These are phyloP conservation scores for Serilophus lunatus DNA, from an alignment of 2,113 vertebrate species.

Conservation along the genomic window DNA sequence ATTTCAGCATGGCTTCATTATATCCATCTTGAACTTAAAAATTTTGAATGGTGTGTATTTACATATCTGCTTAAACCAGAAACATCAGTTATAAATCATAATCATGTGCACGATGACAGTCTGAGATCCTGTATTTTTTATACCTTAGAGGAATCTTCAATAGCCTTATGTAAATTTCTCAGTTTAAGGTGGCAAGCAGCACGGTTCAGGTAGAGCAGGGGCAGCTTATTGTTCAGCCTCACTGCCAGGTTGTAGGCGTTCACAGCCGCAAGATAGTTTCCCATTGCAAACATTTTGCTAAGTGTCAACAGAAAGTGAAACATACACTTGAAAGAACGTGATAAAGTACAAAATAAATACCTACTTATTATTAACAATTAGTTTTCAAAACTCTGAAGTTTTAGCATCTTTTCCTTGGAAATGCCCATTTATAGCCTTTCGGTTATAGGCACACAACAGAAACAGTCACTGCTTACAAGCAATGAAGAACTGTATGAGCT, in stretches of 20 bases:
- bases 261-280: slow-evolving; percentile 86
- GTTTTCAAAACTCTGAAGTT: background rate
- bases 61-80: background rate
- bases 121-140: background rate
- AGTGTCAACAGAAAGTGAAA: slow-evolving; percentile 27
- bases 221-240: slow-evolving; percentile 79
- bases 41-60: background rate
- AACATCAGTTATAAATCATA: background rate
- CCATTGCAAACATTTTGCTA: slow-evolving; percentile 86
- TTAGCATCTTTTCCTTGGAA: background rate
- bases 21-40: background rate
- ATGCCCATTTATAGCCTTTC: background rate
- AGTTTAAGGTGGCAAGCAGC: slow-evolving; percentile 94
- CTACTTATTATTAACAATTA: background rate
- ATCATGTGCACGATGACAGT: background rate
- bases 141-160: slow-evolving; percentile 92
- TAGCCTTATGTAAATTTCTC: slow-evolving; percentile 89
- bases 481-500: background rate
- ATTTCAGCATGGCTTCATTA: background rate
- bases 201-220: slow-evolving; percentile 86
- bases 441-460: background rate
- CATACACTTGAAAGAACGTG: background rate
- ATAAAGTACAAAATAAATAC: background rate
- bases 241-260: slow-evolving; percentile 89
- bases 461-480: background rate